Base-by-base conservation (phyloP, 2,797 vertebrate genomes). In the Strix occidentalis region DNA sequence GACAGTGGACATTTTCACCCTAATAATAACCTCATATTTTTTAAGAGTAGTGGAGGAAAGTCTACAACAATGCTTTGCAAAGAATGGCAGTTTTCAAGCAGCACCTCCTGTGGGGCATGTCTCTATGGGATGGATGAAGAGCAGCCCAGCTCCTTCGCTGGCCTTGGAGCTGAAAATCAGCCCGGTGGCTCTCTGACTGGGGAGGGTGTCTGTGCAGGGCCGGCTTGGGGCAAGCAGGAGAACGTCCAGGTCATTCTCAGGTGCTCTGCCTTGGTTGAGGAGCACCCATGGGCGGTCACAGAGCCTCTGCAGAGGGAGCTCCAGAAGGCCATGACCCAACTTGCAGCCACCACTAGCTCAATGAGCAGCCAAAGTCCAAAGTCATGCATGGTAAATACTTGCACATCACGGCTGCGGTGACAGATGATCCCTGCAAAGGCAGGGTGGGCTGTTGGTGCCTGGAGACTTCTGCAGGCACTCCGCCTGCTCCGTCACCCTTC, bases 211-310 rank as follows among this genome's bases (percentile, higher is more conserved):
- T 41, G 18, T 37, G 57, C 26, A 61, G 56, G 19, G 23, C 7
- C 46, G 56, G 53, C 18, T 1, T 28, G 19, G 4, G 11, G 5
- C 1, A 0, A 70, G 37, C 35, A 81, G 28, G 16, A 60, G 41
- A 53, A 13, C 0, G 0, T 25, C n/a, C 70, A 65, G 26, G 24
- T n/a, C 16, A 2, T 39, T 41, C 18, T 76, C 0, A 0, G 5
- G 43, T 61, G 31, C 11, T 41, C n/a, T 57, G 70, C 37, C n/a
- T 48, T 1, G 1, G 71, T 26, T 72, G 51, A 71, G 31, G 21
- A 92, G 9, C 37, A 57, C 9, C 31, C 3, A 0, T 54, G 46
- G 48, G 13, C 46, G 51, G 35, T 39, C 21, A 3, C 18, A 23
- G 60, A 91, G 20, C 14, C 9, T 72, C 39, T 1, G 2, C 0